Conservation (phyloP, 2,888 invertebrate species). For the Steinernema carpocapsae region DNA sequence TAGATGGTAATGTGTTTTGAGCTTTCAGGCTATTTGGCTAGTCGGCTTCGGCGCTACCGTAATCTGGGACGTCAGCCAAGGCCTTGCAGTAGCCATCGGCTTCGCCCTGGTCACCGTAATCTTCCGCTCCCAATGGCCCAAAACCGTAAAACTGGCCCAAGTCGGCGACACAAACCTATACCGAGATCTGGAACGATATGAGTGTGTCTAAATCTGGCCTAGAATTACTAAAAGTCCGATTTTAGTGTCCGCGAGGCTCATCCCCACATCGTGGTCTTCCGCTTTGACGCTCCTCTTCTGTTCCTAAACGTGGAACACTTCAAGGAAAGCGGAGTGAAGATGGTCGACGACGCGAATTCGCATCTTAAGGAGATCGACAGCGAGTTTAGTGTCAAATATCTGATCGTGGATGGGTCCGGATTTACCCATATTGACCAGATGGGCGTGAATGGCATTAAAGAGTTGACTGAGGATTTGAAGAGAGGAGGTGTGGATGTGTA, state of each 20-base stretch:
- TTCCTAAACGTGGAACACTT: constrained; percentile 71
- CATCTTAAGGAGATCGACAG: not conserved
- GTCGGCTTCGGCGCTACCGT: constrained; percentile 80
- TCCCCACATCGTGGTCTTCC: constrained; percentile 54
- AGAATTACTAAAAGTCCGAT: not conserved
- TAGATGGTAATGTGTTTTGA: not conserved
- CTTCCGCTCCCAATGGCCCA: constrained; percentile 73
- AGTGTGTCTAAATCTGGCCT: not conserved
- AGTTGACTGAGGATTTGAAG: constrained; percentile 45
- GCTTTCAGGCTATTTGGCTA: constrained; percentile 77
- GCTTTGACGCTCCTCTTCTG: constrained; percentile 71
- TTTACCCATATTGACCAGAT: constrained; percentile 53
- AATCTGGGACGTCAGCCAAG: constrained; percentile 74
- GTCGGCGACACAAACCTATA: constrained; percentile 38
- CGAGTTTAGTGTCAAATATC: not conserved
- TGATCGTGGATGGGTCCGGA: constrained; percentile 37
- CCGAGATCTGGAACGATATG: constrained; percentile 33
- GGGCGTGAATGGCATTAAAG: constrained; percentile 57
- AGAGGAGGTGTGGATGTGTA: not conserved
- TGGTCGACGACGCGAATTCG: not conserved
- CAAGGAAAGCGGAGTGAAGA: constrained; percentile 61
- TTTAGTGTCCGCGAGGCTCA: constrained; percentile 32
- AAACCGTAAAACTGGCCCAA: constrained; percentile 36
- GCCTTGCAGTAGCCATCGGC: constrained; percentile 80
- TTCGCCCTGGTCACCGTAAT: constrained; percentile 80